phyloP scores from a whole-genome alignment of 2,888 invertebrate species.

The Philereme vetulata region DNA sequence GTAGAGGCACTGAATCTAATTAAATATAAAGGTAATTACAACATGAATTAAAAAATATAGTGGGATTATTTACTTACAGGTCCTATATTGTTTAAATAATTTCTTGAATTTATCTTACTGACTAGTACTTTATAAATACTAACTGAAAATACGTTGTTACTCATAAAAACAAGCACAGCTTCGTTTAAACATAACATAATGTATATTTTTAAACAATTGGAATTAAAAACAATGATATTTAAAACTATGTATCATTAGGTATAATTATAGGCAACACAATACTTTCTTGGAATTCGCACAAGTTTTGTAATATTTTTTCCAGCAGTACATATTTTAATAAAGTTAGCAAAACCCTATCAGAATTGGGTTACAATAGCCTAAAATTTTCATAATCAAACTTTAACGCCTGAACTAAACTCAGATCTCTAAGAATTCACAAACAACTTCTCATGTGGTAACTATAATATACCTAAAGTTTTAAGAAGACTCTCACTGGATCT shows the following conservation, averaged over 20 bases:
- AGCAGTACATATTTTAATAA: neutral
- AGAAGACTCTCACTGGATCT: slow-evolving; percentile 40
- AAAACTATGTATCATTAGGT: slow-evolving; percentile 31
- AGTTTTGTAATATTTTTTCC: slow-evolving; percentile 2
- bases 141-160: slow-evolving; percentile 40
- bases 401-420: slow-evolving; percentile 30
- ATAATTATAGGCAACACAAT: slow-evolving; percentile 35
- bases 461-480: slow-evolving; percentile 38
- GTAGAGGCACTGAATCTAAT: slow-evolving; percentile 12
- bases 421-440: slow-evolving; percentile 33
- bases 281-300: slow-evolving; percentile 15
- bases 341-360: too few relatives aligned
- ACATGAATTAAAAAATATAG: slow-evolving; percentile 26
- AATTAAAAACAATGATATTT: slow-evolving; percentile 30
- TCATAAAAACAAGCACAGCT: slow-evolving; percentile 43
- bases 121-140: slow-evolving; percentile 72
- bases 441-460: slow-evolving; percentile 37
- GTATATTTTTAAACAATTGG: slow-evolving; percentile 30
- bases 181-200: slow-evolving; percentile 37
- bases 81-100: slow-evolving; percentile 34
- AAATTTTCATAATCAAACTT: slow-evolving; percentile 22
- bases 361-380: slow-evolving; percentile 8
- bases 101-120: slow-evolving; percentile 68
- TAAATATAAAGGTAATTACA: slow-evolving; percentile 8
- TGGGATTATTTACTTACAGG: slow-evolving; percentile 24